A percentile compares a stretch with the other conserved stretches of the same genome.
These are phyloP conservation scores for Apamea epomidion DNA, from an alignment of 2,888 invertebrate genomes.

Conservation along the genomic window DNA sequence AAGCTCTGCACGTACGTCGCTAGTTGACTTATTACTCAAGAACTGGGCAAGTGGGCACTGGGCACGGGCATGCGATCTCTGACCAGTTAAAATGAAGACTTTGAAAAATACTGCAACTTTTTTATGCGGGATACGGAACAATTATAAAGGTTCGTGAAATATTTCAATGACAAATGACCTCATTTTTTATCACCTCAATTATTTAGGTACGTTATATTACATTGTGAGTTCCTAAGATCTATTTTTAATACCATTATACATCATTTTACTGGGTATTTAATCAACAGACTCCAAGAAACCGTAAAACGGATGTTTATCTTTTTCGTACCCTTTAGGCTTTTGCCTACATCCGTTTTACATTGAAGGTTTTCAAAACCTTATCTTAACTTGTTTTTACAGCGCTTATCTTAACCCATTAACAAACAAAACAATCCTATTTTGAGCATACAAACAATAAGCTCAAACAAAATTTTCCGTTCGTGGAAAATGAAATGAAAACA, in stretches of 20 bases:
- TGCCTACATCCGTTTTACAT: conserved; percentile 45
- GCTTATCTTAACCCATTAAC: conserved; percentile 18
- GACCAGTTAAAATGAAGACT: neutral
- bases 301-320: conserved; percentile 48
- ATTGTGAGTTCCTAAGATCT: neutral
- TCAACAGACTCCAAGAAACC: neutral
- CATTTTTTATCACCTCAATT: neutral
- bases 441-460: conserved; percentile 10
- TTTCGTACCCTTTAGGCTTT: conserved; percentile 14
- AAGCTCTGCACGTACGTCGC: conserved; percentile 22
- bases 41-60: conserved; percentile 6
- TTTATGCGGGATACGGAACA: neutral
- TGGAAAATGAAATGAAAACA: conserved; percentile 37
- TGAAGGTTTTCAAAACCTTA: conserved; percentile 30
- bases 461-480: neutral
- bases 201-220: neutral
- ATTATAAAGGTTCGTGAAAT: neutral
- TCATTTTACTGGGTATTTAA: conserved; percentile 8
- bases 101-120: neutral
- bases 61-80: neutral
- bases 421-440: conserved; percentile 23
- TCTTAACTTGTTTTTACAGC: conserved; percentile 13
- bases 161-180: neutral
- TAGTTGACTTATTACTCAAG: conserved; percentile 55
- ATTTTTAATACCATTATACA: neutral